Base-by-base conservation (phyloP, 92 coral and sea anemone species). In the Chrysogorgia sp. region DNA sequence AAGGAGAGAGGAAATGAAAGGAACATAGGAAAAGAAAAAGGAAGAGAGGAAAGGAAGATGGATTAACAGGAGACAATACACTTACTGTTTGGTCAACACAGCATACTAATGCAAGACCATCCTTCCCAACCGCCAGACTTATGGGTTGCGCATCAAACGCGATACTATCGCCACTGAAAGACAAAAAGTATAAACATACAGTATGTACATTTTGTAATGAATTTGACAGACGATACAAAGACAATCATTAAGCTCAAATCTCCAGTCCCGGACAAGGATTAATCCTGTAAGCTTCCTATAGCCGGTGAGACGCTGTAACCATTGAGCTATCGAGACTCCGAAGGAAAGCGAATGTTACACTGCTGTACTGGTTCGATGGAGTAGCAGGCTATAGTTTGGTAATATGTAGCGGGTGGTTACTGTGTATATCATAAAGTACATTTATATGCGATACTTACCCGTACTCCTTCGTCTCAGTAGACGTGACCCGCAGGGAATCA, bases 391-490 rank as follows among this genome's bases (percentile, higher is more conserved):
- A n/a, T n/a, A n/a, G n/a, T n/a, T n/a, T n/a, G n/a, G n/a, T n/a
- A 37, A 37, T 37, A 37, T 10, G 43, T 37, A 4, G 43, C 43
- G 4, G 10, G 10, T 4, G 4, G 43, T 37, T 52, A 5, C 6
- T 6, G 59, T 52, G 7, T 17, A 6, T 17, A 52, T n/a, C 21
- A 23, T 17, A 43, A 8, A 43, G 50, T 43, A 52, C 43, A 37
- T 17, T 3, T 52, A 52, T 17, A 2, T 55, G 30, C 10, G 14
- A 25, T 33, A 20, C 90, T 63, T 59, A 92, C 97, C 92, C 86
- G 84, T 88, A 92, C 67, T 92, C 90, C 79, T 90, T 76, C 4
- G 91, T 88, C 40, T 92, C 84, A 59, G 90, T 65, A 21, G 91
- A 74, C 10, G 97, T 89, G 32, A 77, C 81, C 29, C 97, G 68